Evolutionary conservation across 2,888 invertebrate genomes (phyloP).

Genomic region (Andrena haemorrhoa): DNA sequence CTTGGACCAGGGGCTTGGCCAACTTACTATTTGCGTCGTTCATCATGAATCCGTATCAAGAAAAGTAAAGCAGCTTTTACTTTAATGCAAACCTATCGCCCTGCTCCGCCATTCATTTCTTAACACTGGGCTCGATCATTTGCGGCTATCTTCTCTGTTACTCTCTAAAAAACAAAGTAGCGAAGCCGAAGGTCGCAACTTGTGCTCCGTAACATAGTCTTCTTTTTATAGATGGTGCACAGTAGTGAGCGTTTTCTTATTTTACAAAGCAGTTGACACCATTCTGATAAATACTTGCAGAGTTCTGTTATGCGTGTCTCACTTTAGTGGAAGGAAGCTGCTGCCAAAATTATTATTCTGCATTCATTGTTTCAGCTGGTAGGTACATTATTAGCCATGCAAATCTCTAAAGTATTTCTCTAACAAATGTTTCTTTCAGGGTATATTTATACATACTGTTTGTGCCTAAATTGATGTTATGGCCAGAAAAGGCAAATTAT

Average conservation of each 20-base stretch:
- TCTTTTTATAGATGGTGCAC: conserved; percentile 64
- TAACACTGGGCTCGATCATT: background rate
- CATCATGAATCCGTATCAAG: conserved; percentile 67
- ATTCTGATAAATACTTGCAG: conserved; percentile 67
- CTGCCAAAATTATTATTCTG: conserved; percentile 71
- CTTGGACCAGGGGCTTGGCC: conserved; percentile 74
- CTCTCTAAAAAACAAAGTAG: background rate
- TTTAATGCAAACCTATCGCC: conserved; percentile 1
- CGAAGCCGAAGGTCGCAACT: too few relatives aligned
- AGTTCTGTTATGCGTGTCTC: conserved; percentile 69
- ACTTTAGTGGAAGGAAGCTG: conserved; percentile 59
- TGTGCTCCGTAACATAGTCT: conserved; percentile 19
- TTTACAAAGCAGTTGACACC: conserved; percentile 72
- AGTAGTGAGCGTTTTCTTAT: conserved; percentile 58
- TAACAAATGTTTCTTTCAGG: conserved; percentile 64
- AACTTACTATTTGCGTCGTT: conserved; percentile 75
- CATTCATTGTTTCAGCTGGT: conserved; percentile 76
- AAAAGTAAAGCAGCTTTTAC: conserved; percentile 68
- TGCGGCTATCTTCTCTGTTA: background rate
- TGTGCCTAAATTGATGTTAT: conserved; percentile 74
- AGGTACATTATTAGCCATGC: conserved; percentile 48
- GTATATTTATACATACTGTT: conserved; percentile 73
- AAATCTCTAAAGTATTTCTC: background rate
- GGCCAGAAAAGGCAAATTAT: conserved; percentile 64
- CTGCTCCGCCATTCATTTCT: background rate